Percentiles rank a stretch among this genome's conserved stretches.
phyloP scores from a whole-genome alignment of 2,888 invertebrate species.

The Cremastinae sp. region DNA sequence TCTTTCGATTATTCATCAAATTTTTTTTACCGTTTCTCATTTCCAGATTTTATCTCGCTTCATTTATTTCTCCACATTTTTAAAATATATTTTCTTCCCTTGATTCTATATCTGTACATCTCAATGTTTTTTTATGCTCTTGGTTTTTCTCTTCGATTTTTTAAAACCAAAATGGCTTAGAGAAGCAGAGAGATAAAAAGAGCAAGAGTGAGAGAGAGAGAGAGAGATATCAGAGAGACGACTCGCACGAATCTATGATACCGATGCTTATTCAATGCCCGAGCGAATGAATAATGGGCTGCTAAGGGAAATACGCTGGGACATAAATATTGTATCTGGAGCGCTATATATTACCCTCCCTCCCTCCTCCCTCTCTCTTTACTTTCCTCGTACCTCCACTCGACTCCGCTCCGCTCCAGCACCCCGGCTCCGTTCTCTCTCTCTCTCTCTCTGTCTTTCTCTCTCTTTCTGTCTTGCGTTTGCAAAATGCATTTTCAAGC shows the following conservation, averaged over 20 bases:
- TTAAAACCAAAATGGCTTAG: constrained; percentile 1
- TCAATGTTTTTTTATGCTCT: no score
- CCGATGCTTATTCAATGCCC: constrained; percentile 79
- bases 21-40: no score
- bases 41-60: no score
- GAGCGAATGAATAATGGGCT: constrained; percentile 79
- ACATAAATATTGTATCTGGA: constrained; percentile 80
- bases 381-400: constrained; percentile 14
- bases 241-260: constrained; percentile 72
- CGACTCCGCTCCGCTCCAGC: no score
- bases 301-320: constrained; percentile 78
- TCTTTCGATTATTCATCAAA: no score
- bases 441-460: constrained; percentile 38
- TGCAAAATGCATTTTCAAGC: not conserved
- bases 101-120: no score
- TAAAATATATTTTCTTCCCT: no score
- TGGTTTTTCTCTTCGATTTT: no score
- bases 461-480: constrained; percentile 37
- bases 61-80: no score
- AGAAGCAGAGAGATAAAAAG: constrained; percentile 56
- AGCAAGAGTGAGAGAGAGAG: constrained; percentile 62
- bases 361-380: constrained; percentile 62
- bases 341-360: constrained; percentile 78
- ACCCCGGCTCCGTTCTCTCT: constrained; percentile 46
- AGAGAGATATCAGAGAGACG: constrained; percentile 66